A percentile compares a stretch with the other conserved stretches of the same genome.
These are phyloP conservation scores for Synodontis membranacea DNA, from an alignment of 2,113 vertebrate genomes.

Conservation along the genomic window DNA sequence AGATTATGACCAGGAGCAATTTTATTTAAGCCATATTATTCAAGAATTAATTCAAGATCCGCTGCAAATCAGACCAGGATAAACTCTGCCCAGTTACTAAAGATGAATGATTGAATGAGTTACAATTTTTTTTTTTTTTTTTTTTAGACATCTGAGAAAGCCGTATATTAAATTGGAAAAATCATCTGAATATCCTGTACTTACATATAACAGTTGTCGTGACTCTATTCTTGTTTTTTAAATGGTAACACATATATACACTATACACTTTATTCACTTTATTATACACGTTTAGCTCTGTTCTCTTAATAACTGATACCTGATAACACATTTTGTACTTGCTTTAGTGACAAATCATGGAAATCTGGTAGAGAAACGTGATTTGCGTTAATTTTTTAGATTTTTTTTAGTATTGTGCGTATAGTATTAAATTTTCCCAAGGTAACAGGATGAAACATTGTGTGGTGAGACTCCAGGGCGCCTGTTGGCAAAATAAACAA, in stretches of 20 bases:
- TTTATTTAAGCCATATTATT: background rate
- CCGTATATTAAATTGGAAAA: background rate
- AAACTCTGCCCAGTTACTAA: background rate
- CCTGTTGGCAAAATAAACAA: conserved; percentile 22
- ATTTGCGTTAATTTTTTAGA: background rate
- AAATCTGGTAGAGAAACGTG: background rate
- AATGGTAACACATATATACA: background rate
- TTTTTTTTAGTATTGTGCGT: background rate
- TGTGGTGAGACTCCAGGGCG: background rate
- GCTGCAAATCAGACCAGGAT: background rate
- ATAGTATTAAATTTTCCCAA: background rate
- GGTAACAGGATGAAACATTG: background rate
- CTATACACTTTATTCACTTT: too few relatives aligned
- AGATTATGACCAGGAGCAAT: background rate
- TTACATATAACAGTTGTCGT: background rate
- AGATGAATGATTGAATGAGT: background rate
- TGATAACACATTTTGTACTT: background rate
- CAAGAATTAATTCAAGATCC: background rate
- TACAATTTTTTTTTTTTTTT: too few relatives aligned
- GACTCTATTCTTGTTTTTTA: background rate
- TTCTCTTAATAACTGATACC: background rate
- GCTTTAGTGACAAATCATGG: background rate
- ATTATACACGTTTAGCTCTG: background rate
- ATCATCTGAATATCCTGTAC: background rate
- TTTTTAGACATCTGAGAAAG: background rate